A percentile compares a stretch with the other conserved stretches of the same genome.
phyloP scores from a whole-genome alignment of 2,888 invertebrate species.

The Apamea crenata region DNA sequence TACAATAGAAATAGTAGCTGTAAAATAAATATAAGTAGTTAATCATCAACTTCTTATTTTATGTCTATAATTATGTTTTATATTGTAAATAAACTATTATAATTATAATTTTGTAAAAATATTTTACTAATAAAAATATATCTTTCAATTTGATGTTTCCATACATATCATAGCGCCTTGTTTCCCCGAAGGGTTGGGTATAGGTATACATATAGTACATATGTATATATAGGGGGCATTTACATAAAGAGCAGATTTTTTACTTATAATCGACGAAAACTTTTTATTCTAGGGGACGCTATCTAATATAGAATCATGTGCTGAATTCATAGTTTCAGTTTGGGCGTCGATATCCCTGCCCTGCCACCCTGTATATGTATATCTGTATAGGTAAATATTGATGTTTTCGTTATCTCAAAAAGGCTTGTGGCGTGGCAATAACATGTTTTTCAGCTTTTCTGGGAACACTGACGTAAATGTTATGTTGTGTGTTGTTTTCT shows the following conservation, averaged over 20 bases:
- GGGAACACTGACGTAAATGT: no score
- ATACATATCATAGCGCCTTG: not conserved
- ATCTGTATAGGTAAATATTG: no score
- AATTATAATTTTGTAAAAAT: not conserved
- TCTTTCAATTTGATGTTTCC: not conserved
- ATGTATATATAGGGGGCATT: no score
- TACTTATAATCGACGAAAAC: no score
- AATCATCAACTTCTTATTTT: not conserved
- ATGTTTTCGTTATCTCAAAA: no score
- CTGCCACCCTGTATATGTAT: no score
- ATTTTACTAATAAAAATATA: slow-evolving; percentile 15
- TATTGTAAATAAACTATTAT: slow-evolving; percentile 45
- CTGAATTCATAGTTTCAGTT: not conserved
- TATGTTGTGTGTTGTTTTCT: not conserved
- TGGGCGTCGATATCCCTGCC: no score
- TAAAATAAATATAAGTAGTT: not conserved
- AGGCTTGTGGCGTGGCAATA: not conserved
- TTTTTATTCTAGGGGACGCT: not conserved
- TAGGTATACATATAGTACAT: not conserved
- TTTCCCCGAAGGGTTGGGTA: not conserved
- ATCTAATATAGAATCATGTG: not conserved
- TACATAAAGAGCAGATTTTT: no score
- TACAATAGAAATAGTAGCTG: not conserved
- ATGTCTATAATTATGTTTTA: not conserved
- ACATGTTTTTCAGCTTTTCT: not conserved